phyloP scores from a whole-genome alignment of 2,113 vertebrate genomes.

The Sylvilagus bachmani region DNA sequence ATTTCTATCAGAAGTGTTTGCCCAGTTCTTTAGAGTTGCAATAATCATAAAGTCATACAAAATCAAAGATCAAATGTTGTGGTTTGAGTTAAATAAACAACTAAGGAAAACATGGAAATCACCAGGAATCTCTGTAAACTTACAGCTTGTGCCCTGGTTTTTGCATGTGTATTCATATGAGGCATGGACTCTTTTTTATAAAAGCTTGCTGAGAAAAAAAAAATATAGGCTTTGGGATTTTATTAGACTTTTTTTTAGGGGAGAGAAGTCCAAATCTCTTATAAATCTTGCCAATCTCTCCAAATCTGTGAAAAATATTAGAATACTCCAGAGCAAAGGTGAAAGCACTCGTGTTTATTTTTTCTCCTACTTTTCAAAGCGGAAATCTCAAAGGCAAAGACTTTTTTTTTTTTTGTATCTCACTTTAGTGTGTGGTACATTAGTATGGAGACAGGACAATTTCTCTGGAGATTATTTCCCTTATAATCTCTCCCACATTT shows the following conservation, averaged over 20 bases:
- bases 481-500: not conserved
- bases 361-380: not conserved
- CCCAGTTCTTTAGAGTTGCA: conserved; percentile 14
- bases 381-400: conserved; percentile 57
- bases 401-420: not conserved
- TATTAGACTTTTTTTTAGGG: conserved; percentile 62
- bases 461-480: not conserved
- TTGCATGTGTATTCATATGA: conserved; percentile 25
- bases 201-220: conserved; percentile 58
- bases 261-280: conserved; percentile 52
- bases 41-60: conserved; percentile 60
- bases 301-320: conserved; percentile 71
- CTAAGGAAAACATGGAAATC: conserved; percentile 57
- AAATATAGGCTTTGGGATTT: conserved; percentile 62
- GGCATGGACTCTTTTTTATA: conserved; percentile 57
- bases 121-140: conserved; percentile 56
- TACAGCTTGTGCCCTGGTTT: conserved; percentile 42
- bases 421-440: not conserved
- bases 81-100: conserved; percentile 65
- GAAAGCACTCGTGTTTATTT: conserved; percentile 34
- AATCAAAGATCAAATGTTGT: conserved; percentile 51
- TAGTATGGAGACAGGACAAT: not conserved
- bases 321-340: conserved; percentile 46
- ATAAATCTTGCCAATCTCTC: conserved; percentile 27
- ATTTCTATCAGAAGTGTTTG: conserved; percentile 40